phyloP scores from a whole-genome alignment of 2,888 invertebrate genomes.

The Caenorhabditis sp. region DNA sequence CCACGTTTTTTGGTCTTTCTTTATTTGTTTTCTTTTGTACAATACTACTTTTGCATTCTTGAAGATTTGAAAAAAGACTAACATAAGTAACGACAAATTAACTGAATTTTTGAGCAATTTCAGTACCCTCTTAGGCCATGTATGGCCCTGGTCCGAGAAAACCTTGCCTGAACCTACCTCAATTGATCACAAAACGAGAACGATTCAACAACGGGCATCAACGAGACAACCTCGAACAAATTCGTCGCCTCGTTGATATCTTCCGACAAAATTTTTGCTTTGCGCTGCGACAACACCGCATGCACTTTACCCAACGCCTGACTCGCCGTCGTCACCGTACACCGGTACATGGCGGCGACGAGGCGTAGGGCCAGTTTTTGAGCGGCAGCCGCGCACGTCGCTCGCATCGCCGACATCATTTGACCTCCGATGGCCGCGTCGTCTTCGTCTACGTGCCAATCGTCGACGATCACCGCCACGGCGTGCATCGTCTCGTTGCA shows the following conservation, averaged over 20 bases:
- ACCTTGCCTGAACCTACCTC: conserved; percentile 70
- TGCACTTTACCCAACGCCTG: conserved; percentile 90
- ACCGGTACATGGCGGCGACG: conserved; percentile 90
- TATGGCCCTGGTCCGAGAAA: no score
- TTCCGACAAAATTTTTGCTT: conserved; percentile 83
- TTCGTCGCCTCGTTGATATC: conserved; percentile 88
- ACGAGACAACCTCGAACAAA: conserved; percentile 86
- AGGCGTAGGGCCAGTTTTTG: conserved; percentile 84
- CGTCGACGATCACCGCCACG: conserved; percentile 87
- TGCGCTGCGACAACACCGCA: conserved; percentile 81
- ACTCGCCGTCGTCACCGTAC: conserved; percentile 83
- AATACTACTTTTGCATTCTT: no score
- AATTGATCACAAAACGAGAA: conserved; percentile 93
- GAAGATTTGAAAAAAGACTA: no score
- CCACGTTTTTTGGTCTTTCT: no score
- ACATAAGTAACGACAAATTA: no score
- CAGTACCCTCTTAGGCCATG: no score
- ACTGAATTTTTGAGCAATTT: no score
- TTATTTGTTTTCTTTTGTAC: no score
- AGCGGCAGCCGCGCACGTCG: conserved; percentile 86
- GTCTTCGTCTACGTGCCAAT: conserved; percentile 77
- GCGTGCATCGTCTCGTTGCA: conserved; percentile 97
- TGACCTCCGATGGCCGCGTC: conserved; percentile 76
- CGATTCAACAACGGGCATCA: conserved; percentile 94
- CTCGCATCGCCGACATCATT: conserved; percentile 88